Evolutionary conservation across 2,888 invertebrate species (phyloP), one percentile per base, ranked within the genome.

Genomic region (Troides oblongomaculatus): DNA sequence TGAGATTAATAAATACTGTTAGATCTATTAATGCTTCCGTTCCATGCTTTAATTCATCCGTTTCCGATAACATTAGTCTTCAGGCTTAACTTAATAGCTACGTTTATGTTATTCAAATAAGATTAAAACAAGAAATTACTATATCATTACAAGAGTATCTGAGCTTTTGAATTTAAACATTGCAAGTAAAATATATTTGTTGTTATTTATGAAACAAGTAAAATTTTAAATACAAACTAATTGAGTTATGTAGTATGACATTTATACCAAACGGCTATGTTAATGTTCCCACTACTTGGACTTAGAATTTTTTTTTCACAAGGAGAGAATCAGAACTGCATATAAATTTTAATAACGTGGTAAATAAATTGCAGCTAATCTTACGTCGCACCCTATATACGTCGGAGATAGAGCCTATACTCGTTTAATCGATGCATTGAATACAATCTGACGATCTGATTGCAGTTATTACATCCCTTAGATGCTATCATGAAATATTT

Each of bases 401-500:
- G 85, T 81, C 82, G 81, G 80, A 86, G 84, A 85, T 83, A 84
- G 79, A 79, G 79, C 80, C 82, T 81, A 50, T 50, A 39, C 39
- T 39, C 39, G 39, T 39, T 5, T 50, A 17, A 83, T 84, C 79
- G 79, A 81, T 81, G 78, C 78, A 81, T 81, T 80, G 70, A 71
- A 69, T 61, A 66, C 70, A 71, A 75, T 72, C 72, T 70, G 58
- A 39, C 68, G 21, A 69, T 71, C 71, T 57, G 67, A 68, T 66
- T 72, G 53, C 50, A 68, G 53, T 59, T 50, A 68, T 68, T 69
- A 77, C 71, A 53, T 53, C 30, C n/a, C 59, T 18, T 23, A 30
- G 71, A 72, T 73, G 63, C 69, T 62, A 77, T 78, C 77, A 80
- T 83, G 80, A 63, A 64, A 63, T 66, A 23, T 36, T 21, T 62